Base-by-base conservation (phyloP, 2,797 vertebrate genomes). In the Liasis olivaceus region DNA sequence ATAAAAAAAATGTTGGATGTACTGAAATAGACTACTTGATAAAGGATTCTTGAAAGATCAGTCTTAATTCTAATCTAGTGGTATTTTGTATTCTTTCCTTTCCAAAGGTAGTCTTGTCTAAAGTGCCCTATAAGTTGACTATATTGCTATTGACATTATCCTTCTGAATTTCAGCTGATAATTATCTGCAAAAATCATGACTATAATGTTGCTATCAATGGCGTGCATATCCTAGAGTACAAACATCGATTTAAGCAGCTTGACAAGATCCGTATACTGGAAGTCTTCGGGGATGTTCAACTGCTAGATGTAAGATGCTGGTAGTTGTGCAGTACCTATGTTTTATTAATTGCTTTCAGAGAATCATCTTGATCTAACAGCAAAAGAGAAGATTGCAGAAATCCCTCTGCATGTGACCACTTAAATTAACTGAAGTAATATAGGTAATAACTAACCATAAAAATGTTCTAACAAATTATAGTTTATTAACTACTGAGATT, bases 241-340 rank as follows among this genome's bases (percentile, higher is more conserved):
- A 98, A 98, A 88, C 98, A 99, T 96, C 96, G 99, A 26, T 98
- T 98, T 90, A 98, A 98, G 96, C 98, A 98, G n/a, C 98, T 99
- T 47, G 97, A 91, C 90, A 96, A 96, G 13, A 96, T 99, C 51
- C 93, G 97, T 1, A 51, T 94, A 58, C 93, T 99, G 94, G 98
- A 98, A 93, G 91, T 99, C 3, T 9, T 0, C 0, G 99, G 99
- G 1, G 99, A 99, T 64, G 72, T 99, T 94, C 58, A 94, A 0
- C 95, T 99, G 91, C 91, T 98, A 93, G 98, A 98, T 36, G 96
- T 98, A 85, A 97, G 95, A 92, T 97, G 98, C 94, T 98, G 98
- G 97, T 99, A 98, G 95, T 93, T 42, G 3, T 5, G 47, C n/a
- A 1, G 64, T n/a, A 31, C 14, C 77, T 60, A 26, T 91, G 6